Evolutionary conservation across 2,113 vertebrate genomes (phyloP).

Genomic region (Ceyx melanurus): DNA sequence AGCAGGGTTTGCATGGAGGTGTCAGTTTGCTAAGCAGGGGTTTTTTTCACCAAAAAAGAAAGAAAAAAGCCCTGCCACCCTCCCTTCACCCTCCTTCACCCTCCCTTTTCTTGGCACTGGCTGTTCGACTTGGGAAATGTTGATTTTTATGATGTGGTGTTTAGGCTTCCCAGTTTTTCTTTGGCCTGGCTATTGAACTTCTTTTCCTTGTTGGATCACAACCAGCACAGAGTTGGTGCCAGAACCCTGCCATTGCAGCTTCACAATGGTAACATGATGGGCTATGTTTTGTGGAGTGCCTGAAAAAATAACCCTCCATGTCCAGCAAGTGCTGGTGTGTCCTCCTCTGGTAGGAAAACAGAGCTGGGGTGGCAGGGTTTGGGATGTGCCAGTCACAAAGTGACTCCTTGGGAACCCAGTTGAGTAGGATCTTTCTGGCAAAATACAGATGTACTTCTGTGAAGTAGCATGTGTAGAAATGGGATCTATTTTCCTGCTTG

Average conservation of each 20-base stretch:
- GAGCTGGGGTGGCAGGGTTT: neutral
- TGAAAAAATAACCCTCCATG: neutral
- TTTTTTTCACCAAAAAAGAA: neutral
- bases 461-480: neutral
- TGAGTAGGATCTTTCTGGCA: neutral
- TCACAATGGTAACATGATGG: neutral
- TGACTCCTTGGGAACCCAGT: neutral
- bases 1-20: conserved; percentile 20
- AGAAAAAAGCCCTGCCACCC: neutral
- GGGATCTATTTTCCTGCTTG: neutral
- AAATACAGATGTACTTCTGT: neutral
- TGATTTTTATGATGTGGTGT: conserved; percentile 50
- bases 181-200: neutral
- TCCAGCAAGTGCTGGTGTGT: neutral
- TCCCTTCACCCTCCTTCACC: neutral
- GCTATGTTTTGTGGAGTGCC: neutral
- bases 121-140: conserved; percentile 32
- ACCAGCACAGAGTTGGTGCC: neutral
- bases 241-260: neutral
- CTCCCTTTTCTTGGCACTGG: conserved; percentile 34
- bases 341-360: neutral
- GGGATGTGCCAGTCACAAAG: neutral
- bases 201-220: neutral
- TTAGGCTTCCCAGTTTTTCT: conserved; percentile 37
- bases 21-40: conserved; percentile 47